phyloP scores from a whole-genome alignment of 2,888 invertebrate genomes.

The Leucoma salicis region DNA sequence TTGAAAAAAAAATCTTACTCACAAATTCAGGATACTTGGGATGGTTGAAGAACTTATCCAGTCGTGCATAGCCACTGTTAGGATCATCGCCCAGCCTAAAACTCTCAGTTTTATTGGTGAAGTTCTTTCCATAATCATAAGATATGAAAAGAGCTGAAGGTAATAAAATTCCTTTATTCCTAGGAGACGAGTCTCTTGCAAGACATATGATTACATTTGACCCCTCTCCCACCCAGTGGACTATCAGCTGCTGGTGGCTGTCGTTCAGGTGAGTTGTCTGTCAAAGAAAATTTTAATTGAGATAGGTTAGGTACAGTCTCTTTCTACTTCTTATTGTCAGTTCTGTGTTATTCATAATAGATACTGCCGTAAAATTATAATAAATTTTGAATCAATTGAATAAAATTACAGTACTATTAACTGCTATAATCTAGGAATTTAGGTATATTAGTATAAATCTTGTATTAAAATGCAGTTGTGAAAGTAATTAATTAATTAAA shows the following conservation, averaged over 20 bases:
- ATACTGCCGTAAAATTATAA: too few species aligned
- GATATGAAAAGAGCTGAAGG: constrained; percentile 93
- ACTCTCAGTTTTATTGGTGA: constrained; percentile 86
- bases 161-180: constrained; percentile 79
- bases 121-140: constrained; percentile 92
- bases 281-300: constrained; percentile 32
- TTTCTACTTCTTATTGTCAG: too few species aligned
- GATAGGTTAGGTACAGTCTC: too few species aligned
- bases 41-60: constrained; percentile 93
- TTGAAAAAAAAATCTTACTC: constrained; percentile 79
- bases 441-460: too few species aligned
- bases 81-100: constrained; percentile 82
- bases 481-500: too few species aligned
- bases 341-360: too few species aligned
- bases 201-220: constrained; percentile 94
- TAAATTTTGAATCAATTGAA: too few species aligned
- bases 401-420: too few species aligned
- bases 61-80: constrained; percentile 83
- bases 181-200: constrained; percentile 86
- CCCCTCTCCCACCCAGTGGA: constrained; percentile 95
- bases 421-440: too few species aligned
- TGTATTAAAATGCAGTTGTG: too few species aligned
- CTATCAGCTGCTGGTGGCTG: constrained; percentile 93
- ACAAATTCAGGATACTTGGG: constrained; percentile 90
- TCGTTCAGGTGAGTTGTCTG: constrained; percentile 91